Conservation (phyloP, 2,113 vertebrate genomes). For the Genyomyrus donnyi region DNA sequence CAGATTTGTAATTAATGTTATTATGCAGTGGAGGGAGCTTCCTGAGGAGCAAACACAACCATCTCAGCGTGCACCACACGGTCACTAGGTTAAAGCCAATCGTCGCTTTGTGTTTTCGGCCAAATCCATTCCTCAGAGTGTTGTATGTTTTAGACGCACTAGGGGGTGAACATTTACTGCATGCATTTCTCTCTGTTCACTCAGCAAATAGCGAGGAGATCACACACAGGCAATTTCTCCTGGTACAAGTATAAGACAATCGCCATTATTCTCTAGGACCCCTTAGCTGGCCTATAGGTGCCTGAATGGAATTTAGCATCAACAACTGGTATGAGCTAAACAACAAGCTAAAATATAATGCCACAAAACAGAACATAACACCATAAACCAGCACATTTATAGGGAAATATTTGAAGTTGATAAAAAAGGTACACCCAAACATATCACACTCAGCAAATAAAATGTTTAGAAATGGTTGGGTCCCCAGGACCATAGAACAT, state of each 20-base stretch:
- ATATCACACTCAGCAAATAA: background rate
- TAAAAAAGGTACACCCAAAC: background rate
- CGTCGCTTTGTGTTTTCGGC: background rate
- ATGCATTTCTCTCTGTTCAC: background rate
- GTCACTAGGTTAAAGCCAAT: background rate
- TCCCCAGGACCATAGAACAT: background rate
- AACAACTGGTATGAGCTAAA: background rate
- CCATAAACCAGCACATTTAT: background rate
- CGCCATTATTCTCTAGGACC: background rate
- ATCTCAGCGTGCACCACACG: background rate
- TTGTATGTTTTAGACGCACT: background rate
- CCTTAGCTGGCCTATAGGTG: background rate
- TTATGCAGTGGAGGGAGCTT: background rate
- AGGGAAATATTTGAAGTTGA: background rate
- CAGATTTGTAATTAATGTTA: background rate
- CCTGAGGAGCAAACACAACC: background rate
- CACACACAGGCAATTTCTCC: background rate
- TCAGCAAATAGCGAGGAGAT: background rate
- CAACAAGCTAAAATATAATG: background rate
- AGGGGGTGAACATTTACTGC: background rate
- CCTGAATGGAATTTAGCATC: background rate
- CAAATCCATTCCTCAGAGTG: background rate
- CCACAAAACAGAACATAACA: background rate
- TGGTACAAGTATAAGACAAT: background rate
- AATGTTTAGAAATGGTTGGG: background rate